Base-by-base conservation (phyloP, 1,140 invertebrate genomes). In the Nasonia vitripennis region DNA sequence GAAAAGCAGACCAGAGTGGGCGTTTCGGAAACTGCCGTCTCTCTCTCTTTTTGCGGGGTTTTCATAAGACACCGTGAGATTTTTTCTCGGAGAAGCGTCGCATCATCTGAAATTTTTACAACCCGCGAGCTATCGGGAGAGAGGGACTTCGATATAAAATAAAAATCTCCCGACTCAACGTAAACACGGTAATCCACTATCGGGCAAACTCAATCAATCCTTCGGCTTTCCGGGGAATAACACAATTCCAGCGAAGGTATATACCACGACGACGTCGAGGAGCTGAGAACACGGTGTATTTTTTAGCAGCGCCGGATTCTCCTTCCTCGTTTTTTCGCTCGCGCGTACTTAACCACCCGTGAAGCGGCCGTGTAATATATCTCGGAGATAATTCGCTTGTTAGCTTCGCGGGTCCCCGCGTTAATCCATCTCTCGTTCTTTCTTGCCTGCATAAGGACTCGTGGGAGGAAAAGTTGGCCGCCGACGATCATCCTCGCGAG, bases 361-460 rank as follows among this genome's bases (percentile, higher is more conserved):
- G 88, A 91, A 91, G 87, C 89, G 87, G 31, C 23, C 62, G 86
- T 86, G 88, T 89, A 89, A 91, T 91, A 91, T 91, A 90, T 91
- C 89, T 90, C 87, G 12, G 81, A 87, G 88, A 90, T 92, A 90
- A 92, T 92, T 91, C 88, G 90, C 90, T 91, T 91, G 90, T 92
- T 51, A 87, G 87, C 37, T 86, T 89, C 87, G 84, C 87, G 85
- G 87, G 86, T 88, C 86, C 89, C 88, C 83, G 87, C 87, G 88
- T 89, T 89, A 89, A 90, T 90, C 88, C 90, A 88, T 90, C 87
- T 90, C 87, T 86, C 86, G 87, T 86, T 73, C 67, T 12, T 45
- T 45, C 41, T 62, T 14, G 2, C 12, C 48, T 62, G 34, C 41
- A 37, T 77, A 55, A 34, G 73, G 51, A 62, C n/a, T 31, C 34